These are phyloP conservation scores for Achroia grisella DNA, from an alignment of 1,140 invertebrate genomes.

Conservation along the genomic window DNA sequence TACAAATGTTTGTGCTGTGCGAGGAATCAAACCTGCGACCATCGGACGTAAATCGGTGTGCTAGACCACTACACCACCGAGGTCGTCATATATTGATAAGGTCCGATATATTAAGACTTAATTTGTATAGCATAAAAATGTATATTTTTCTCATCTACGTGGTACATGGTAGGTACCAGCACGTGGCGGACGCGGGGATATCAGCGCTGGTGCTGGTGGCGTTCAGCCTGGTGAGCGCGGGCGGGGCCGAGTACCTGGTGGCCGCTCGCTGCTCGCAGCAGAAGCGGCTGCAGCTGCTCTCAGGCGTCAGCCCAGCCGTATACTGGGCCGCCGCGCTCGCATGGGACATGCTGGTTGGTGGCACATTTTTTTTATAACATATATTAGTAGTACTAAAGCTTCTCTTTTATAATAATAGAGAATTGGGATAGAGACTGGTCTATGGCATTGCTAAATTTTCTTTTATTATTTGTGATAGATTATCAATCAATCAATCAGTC, in stretches of 20 bases:
- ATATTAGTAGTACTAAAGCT: no score
- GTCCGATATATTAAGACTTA: no score
- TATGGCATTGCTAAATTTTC: no score
- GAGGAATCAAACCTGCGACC: no score
- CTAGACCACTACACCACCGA: no score
- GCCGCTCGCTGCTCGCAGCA: slow-evolving; percentile 74
- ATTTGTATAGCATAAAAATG: not conserved
- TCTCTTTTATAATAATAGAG: no score
- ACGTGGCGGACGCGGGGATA: slow-evolving; percentile 79
- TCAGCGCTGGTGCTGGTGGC: slow-evolving; percentile 77
- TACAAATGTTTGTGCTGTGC: no score
- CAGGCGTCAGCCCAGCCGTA: slow-evolving; percentile 74
- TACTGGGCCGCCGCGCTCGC: slow-evolving; percentile 77
- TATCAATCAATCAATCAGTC: no score
- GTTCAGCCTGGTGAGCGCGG: slow-evolving; percentile 76
- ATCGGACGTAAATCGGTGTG: no score
- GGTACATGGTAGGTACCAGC: slow-evolving; percentile 72
- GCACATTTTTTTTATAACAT: not conserved
- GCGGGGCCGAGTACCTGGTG: slow-evolving; percentile 75
- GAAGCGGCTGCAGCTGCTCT: slow-evolving; percentile 77
- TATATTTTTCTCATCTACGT: not conserved
- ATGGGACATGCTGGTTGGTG: slow-evolving; percentile 76
- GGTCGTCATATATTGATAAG: no score
- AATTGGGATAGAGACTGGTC: no score
- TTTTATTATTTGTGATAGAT: no score